Conservation (phyloP, 1,140 invertebrate species). For the Coptotermes formosanus region DNA sequence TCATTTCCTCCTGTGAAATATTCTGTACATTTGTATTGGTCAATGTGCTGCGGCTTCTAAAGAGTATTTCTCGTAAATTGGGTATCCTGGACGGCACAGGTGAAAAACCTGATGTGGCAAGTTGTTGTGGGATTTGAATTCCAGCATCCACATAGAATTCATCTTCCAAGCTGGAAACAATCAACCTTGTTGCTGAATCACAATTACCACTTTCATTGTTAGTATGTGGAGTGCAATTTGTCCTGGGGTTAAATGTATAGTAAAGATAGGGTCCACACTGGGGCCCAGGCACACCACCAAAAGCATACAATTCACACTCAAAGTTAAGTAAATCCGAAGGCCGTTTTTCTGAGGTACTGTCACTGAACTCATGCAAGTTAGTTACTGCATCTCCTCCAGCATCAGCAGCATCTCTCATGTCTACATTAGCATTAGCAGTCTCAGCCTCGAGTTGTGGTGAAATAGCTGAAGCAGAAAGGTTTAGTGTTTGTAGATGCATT, state of each 20-base stretch:
- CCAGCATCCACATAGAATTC: conserved; percentile 56
- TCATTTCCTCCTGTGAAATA: background rate
- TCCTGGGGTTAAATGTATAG: background rate
- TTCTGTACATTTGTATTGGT: background rate
- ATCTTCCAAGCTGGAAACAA: conserved; percentile 44
- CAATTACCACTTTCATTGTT: background rate
- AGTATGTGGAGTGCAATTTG: background rate
- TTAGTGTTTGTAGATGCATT: background rate
- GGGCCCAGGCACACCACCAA: background rate
- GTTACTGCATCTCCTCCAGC: background rate
- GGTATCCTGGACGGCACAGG: conserved; percentile 44
- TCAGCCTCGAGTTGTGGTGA: background rate
- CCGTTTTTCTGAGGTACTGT: background rate
- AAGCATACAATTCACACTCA: background rate
- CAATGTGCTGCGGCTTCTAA: background rate
- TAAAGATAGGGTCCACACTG: background rate
- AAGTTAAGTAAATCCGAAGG: background rate
- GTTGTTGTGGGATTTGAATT: conserved; percentile 48
- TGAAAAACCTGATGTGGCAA: conserved; percentile 42
- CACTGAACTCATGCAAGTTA: background rate
- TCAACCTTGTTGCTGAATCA: conserved; percentile 38
- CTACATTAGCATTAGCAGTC: background rate
- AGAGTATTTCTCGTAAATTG: conserved; percentile 43
- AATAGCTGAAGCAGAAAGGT: background rate
- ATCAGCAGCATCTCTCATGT: background rate